Conservation (phyloP, 2,797 vertebrate species). For the Muraenolepis orangiensis region DNA sequence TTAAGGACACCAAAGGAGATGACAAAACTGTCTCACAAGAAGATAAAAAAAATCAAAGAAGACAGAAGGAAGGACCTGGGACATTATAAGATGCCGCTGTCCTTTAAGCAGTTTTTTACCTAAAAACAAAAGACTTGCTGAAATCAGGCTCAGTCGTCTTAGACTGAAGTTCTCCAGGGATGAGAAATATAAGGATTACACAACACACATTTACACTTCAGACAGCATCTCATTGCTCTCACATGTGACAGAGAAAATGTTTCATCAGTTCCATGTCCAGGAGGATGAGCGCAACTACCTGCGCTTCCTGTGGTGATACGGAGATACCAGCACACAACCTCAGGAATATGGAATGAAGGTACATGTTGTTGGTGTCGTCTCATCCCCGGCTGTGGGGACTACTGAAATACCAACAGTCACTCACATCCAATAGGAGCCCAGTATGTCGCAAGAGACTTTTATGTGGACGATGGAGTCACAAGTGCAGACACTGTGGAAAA, state of each 20-base stretch:
- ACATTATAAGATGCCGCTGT: conserved; percentile 2
- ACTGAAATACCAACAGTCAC: not conserved
- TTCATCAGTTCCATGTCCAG: not conserved
- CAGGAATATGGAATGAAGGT: not conserved
- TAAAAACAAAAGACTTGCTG: conserved; percentile 7
- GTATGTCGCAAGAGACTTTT: conserved; percentile 17
- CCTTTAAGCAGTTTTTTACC: conserved; percentile 1
- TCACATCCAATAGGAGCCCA: not conserved
- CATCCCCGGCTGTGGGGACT: not conserved
- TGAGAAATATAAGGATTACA: conserved; percentile 6
- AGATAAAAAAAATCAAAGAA: not conserved
- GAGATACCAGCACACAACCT: not conserved
- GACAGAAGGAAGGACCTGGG: not conserved
- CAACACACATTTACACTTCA: not conserved
- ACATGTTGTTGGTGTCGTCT: no score
- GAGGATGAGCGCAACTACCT: not conserved
- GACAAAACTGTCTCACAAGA: conserved; percentile 11
- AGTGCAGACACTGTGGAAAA: conserved; percentile 9
- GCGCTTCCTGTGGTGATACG: not conserved
- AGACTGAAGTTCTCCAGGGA: not conserved
- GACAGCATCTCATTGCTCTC: conserved; percentile 6
- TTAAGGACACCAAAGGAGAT: not conserved
- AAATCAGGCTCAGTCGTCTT: not conserved
- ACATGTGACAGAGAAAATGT: conserved; percentile 9
- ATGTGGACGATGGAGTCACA: conserved; percentile 18